Evolutionary conservation across 2,888 invertebrate genomes (phyloP), one percentile per base, ranked within the genome.

Genomic region (Drosophila rellima): DNA sequence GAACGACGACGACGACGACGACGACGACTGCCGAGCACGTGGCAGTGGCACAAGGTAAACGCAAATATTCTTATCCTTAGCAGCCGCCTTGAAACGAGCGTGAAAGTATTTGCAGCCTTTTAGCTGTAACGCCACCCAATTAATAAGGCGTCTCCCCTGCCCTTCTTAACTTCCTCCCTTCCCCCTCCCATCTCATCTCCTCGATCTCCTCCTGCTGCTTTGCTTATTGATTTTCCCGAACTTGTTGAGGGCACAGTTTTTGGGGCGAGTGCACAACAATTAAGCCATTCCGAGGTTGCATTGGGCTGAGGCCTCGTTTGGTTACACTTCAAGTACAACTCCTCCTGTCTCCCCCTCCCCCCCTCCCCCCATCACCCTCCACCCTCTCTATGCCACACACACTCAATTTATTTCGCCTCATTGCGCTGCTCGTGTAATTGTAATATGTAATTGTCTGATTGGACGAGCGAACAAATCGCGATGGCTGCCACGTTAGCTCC

Each of bases 101-200:
- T 84, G 83, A 84, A 84, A 84, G 85, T 87, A 84, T 88, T 87
- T 75, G 69, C 78, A 68, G 83, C 74, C 81, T 76, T 85, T 86
- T 85, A 56, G 70, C 67, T 70, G 70, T 83, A 71, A 61, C 75
- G 64, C 76, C 82, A 67, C 68, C 89, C 83, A 83, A 83, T 89
- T 83, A 89, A 89, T 87, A 83, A 74, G 56, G 47, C 56, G 48
- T 31, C 61, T 35, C 29, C 23, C 40, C 11, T 3, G 18, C 20
- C 10, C 35, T 26, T 26, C 7, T 26, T 11, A 29, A 13, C 10
- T 11, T n/a, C 20, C 35, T 8, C 50, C 33, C 13, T 11, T 15
- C 40, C 7, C 39, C 2, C 39, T 26, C 18, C 44, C n/a, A n/a
- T 40, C 57, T 35, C 48, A 13, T 29, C 17, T 8, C 10, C 18